Evolutionary conservation across 2,797 vertebrate species (phyloP).

Genomic region (Chrysolophus pictus): DNA sequence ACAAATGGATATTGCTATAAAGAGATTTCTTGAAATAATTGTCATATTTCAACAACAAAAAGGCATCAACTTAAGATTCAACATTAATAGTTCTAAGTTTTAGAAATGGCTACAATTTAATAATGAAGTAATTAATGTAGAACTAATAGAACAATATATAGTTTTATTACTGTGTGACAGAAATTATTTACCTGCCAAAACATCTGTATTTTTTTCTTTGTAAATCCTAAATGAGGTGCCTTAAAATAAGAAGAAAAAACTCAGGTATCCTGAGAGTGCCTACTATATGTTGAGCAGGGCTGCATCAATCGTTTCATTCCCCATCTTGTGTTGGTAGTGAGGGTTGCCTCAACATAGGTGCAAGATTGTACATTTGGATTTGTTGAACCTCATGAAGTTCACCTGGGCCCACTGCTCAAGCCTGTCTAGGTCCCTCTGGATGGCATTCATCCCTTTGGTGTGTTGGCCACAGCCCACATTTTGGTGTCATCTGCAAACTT

Average conservation of each 20-base stretch:
- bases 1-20: not conserved
- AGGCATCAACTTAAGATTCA: not conserved
- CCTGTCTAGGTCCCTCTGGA: no score
- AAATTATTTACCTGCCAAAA: not conserved
- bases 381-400: no score
- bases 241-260: not conserved
- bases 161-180: not conserved
- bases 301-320: no score
- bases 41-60: not conserved
- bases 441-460: no score
- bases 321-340: no score
- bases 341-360: no score
- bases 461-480: no score
- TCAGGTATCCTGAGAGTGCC: not conserved
- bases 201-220: not conserved
- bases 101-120: not conserved
- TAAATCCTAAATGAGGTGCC: accelerated
- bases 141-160: not conserved
- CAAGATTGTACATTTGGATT: no score
- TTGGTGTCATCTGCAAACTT: no score
- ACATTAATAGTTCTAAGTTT: not conserved
- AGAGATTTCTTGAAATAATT: not conserved
- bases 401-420: no score
- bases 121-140: not conserved
- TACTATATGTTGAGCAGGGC: not conserved